Percentiles rank a stretch among this genome's conserved stretches.
These are phyloP conservation scores for Physella acuta DNA, from an alignment of 1,140 invertebrate species.

Conservation along the genomic window DNA sequence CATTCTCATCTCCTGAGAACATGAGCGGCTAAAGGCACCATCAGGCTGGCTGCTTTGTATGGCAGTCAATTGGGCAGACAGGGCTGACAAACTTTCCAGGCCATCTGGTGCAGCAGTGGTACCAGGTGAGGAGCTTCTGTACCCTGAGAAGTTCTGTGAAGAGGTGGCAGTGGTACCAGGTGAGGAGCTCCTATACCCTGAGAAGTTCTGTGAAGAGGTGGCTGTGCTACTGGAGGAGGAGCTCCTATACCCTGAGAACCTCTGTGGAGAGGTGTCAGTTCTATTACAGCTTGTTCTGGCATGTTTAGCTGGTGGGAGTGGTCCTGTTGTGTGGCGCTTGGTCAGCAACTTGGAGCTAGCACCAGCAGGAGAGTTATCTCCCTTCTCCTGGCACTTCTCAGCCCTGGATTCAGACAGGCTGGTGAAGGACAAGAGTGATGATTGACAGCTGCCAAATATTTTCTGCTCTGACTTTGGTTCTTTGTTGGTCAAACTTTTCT, in stretches of 20 bases:
- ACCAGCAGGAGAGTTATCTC: too few relatives aligned
- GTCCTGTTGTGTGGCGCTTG: background rate
- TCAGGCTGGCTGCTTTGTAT: too few relatives aligned
- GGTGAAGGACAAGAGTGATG: constrained; percentile 3
- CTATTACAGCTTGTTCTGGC: background rate
- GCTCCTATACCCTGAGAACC: background rate
- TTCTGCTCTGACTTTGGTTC: too few relatives aligned
- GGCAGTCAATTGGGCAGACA: too few relatives aligned
- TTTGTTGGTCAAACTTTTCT: too few relatives aligned
- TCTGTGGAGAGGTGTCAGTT: too few relatives aligned
- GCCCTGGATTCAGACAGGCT: background rate
- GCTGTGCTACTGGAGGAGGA: too few relatives aligned
- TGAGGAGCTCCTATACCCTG: background rate
- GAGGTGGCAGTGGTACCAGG: too few relatives aligned
- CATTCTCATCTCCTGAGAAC: constrained; percentile 50
- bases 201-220: background rate
- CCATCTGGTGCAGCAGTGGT: background rate
- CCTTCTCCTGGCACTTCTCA: too few relatives aligned
- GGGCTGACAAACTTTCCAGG: too few relatives aligned
- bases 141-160: background rate
- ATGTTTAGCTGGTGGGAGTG: background rate
- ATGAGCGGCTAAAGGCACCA: constrained; percentile 15
- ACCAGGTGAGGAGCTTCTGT: background rate
- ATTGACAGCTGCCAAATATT: background rate
- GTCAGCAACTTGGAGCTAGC: too few relatives aligned